Percentiles rank a stretch among this genome's conserved stretches.
phyloP scores from a whole-genome alignment of 2,888 invertebrate species.

The Litoditis marina region DNA sequence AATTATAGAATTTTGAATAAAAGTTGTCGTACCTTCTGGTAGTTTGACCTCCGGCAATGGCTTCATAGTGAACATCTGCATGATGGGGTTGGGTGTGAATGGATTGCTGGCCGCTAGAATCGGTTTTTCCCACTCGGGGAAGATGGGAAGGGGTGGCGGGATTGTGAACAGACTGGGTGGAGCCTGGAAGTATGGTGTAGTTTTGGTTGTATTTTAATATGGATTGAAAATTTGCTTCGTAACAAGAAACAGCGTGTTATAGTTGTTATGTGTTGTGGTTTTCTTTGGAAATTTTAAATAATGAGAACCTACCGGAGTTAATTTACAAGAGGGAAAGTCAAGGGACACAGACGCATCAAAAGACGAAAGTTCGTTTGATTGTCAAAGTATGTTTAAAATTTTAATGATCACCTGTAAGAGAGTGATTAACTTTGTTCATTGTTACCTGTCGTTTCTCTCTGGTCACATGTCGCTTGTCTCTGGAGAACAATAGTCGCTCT shows the following conservation, averaged over 20 bases:
- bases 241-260: too few species aligned
- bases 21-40: background rate
- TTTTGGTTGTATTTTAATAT: too few species aligned
- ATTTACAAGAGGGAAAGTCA: too few species aligned
- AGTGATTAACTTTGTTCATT: too few species aligned
- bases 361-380: too few species aligned
- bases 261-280: background rate
- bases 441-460: slow-evolving; percentile 10
- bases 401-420: too few species aligned
- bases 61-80: slow-evolving; percentile 49
- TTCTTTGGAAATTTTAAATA: background rate
- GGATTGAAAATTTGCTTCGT: too few species aligned
- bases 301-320: background rate
- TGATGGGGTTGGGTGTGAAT: slow-evolving; percentile 50
- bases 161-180: slow-evolving; percentile 14
- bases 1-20: background rate
- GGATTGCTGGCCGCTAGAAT: slow-evolving; percentile 39
- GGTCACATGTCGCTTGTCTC: slow-evolving; percentile 5
- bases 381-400: too few species aligned
- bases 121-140: slow-evolving; percentile 35
- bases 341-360: too few species aligned
- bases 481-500: slow-evolving; percentile 29
- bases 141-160: slow-evolving; percentile 26
- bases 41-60: slow-evolving; percentile 27
- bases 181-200: too few species aligned